Base-by-base conservation (phyloP, 2,113 vertebrate genomes). In the Muscicapa adusta region DNA sequence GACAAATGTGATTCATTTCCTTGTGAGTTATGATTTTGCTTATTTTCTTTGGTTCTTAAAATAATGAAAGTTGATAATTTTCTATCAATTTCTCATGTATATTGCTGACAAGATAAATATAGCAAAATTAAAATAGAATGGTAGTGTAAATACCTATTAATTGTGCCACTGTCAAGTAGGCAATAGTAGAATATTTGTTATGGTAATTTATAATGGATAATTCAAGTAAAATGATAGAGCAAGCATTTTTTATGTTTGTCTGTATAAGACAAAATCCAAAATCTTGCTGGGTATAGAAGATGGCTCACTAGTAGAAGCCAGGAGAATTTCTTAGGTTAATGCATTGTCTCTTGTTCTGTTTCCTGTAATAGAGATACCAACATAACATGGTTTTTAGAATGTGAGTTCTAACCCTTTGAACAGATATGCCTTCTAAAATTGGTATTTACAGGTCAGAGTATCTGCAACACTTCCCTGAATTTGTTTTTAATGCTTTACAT, bases 131-230 rank as follows among this genome's bases (percentile, higher is more conserved):
- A 89, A 87, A 75, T 60, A 92, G 77, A 95, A 57, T 45, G 28
- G 81, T 94, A 91, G 74, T 96, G 91, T 95, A 95, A 95, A 96
- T 95, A 93, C 68, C 57, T 91, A 51, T 89, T 78, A 88, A 56
- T 88, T 94, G 91, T 88, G 71, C 86, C 92, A 88, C 79, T 75
- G 91, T 96, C 94, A 89, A 91, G 58, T 94, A 89, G 94, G 34
- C 93, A 94, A 65, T 66, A 89, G 79, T 88, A 91, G 89, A 93
- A 53, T 93, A 86, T 88, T 95, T 81, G 63, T 57, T 90, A 78
- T 4, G 4, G 38, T 96, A 89, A 94, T 90, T 96, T 96, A 83
- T 94, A 91, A 93, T 86, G 75, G 71, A 60, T 94, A 95, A 92
- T 96, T 95, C 67, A 94, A 93, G 90, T 81, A 57, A 95, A 91